These are phyloP conservation scores for Pollenia amentaria DNA, from an alignment of 2,888 invertebrate species.

Conservation along the genomic window DNA sequence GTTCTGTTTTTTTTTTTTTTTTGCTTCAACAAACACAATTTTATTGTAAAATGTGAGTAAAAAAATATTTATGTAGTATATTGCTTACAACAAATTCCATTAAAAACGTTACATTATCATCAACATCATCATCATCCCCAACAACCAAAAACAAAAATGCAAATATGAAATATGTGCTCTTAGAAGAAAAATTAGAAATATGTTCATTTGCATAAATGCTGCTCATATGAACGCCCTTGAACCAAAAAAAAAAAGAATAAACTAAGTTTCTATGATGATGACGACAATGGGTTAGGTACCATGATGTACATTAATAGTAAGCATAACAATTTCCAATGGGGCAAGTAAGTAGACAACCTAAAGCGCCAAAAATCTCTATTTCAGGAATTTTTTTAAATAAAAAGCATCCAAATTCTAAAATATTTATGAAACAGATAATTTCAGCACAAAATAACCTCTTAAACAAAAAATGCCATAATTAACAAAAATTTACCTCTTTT, in stretches of 20 bases:
- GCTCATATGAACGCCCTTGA: slow-evolving; percentile 70
- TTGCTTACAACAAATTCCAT: slow-evolving; percentile 39
- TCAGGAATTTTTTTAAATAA: neutral
- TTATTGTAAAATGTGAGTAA: slow-evolving; percentile 15
- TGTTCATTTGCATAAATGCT: neutral
- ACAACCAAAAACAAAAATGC: slow-evolving; percentile 15
- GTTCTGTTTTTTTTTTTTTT: slow-evolving; percentile 15
- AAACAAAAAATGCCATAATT: too few species aligned
- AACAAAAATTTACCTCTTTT: neutral
- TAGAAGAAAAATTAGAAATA: slow-evolving; percentile 38
- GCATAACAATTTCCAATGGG: neutral
- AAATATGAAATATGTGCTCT: slow-evolving; percentile 58
- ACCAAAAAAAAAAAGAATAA: slow-evolving; percentile 66
- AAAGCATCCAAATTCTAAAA: neutral
- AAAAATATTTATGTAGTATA: slow-evolving; percentile 16
- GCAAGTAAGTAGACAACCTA: neutral
- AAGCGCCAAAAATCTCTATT: neutral
- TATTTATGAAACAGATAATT: too few species aligned
- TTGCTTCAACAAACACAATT: neutral
- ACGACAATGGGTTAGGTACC: neutral
- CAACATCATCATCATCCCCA: slow-evolving; percentile 5
- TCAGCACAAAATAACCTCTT: too few species aligned
- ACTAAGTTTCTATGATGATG: slow-evolving; percentile 48
- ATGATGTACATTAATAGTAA: neutral
- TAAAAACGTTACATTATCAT: slow-evolving; percentile 6